These are phyloP conservation scores for Apodemus agrarius DNA, from an alignment of 2,797 vertebrate species.

Conservation along the genomic window DNA sequence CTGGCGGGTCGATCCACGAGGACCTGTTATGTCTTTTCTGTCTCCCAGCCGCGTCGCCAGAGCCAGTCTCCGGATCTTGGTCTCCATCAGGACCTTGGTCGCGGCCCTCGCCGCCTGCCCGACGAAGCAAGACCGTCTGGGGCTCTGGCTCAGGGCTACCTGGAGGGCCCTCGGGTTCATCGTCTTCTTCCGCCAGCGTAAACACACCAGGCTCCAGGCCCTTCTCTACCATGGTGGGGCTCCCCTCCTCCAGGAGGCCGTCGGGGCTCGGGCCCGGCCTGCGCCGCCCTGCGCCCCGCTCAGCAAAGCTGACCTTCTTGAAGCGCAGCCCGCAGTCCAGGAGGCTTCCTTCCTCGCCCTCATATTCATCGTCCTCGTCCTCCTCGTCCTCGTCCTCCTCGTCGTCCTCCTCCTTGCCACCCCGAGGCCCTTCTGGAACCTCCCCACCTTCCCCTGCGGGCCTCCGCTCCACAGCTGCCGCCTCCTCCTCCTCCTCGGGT, in stretches of 20 bases:
- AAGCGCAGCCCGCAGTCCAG: constrained; percentile 95
- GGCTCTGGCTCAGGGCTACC: constrained; percentile 79
- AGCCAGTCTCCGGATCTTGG: constrained; percentile 82
- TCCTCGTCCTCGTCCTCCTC: constrained; percentile 90
- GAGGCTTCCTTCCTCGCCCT: constrained; percentile 92
- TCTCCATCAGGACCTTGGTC: constrained; percentile 82
- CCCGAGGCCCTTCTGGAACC: not conserved
- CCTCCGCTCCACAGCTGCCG: constrained; percentile 62
- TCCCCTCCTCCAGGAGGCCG: constrained; percentile 95
- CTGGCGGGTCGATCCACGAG: constrained; percentile 97
- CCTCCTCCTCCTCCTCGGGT: constrained; percentile 92
- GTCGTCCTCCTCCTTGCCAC: constrained; percentile 68
- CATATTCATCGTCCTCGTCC: constrained; percentile 88
- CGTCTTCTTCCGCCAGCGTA: constrained; percentile 94
- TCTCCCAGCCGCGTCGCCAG: constrained; percentile 84
- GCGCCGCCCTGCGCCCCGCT: constrained; percentile 90
- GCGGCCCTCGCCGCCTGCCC: constrained; percentile 82
- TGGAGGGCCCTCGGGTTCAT: constrained; percentile 87
- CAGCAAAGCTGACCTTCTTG: constrained; percentile 97
- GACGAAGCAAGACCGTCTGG: constrained; percentile 66
- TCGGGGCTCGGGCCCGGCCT: constrained; percentile 86
- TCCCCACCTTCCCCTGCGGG: constrained; percentile 93
- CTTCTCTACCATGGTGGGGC: constrained; percentile 97
- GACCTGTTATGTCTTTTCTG: constrained; percentile 87
- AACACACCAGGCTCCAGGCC: constrained; percentile 95